These are phyloP conservation scores for Tanaodytes sp. DNA, from an alignment of 2,888 invertebrate species.

Conservation along the genomic window DNA sequence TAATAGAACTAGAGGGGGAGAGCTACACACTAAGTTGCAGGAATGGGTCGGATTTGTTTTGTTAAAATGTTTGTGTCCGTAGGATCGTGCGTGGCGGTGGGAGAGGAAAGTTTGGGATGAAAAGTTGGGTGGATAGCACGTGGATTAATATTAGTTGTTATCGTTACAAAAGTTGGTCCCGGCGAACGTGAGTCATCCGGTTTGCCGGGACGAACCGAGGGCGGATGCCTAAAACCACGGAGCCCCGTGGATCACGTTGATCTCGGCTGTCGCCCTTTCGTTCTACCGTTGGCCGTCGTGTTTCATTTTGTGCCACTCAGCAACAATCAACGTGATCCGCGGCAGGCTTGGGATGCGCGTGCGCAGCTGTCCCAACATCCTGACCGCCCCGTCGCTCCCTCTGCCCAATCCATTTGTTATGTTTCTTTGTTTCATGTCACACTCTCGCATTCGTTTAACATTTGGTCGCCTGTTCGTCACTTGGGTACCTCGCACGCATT, in stretches of 20 bases:
- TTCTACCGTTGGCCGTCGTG: too few species aligned
- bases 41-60: constrained; percentile 58
- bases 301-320: too few species aligned
- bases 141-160: constrained; percentile 12
- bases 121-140: constrained; percentile 51
- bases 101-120: constrained; percentile 51
- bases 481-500: constrained; percentile 57
- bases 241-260: constrained; percentile 40
- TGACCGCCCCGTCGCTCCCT: constrained; percentile 32
- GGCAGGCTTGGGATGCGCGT: constrained; percentile 23
- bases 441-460: constrained; percentile 55
- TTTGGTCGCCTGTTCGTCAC: constrained; percentile 50
- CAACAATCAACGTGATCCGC: too few species aligned
- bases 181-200: constrained; percentile 62
- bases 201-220: constrained; percentile 65
- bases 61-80: constrained; percentile 45
- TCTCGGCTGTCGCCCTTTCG: constrained; percentile 32
- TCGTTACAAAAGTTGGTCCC: constrained; percentile 58
- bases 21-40: constrained; percentile 64
- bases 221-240: constrained; percentile 14
- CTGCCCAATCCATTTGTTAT: constrained; percentile 37
- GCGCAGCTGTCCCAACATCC: constrained; percentile 8
- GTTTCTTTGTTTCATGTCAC: constrained; percentile 49
- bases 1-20: constrained; percentile 59
- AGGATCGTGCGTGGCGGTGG: constrained; percentile 57